phyloP scores from a whole-genome alignment of 2,113 vertebrate species.

The Rafetus swinhoei region DNA sequence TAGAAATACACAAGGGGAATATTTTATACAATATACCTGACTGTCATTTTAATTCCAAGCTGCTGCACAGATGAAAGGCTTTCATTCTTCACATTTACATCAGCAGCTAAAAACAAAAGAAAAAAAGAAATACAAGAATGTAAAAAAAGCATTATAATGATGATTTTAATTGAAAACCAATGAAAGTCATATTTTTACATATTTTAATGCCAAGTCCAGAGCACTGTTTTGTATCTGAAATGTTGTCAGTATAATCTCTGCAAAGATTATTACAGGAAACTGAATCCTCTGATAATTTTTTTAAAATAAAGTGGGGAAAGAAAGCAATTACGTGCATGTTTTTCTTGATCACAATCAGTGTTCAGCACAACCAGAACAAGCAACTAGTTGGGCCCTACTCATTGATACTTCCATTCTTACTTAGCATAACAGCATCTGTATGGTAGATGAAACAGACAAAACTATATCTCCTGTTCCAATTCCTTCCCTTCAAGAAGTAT shows the following conservation, averaged over 20 bases:
- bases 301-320: conserved; percentile 4
- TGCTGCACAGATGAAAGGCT: conserved; percentile 81
- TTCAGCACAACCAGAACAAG: background rate
- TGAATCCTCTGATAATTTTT: background rate
- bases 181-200: conserved; percentile 55
- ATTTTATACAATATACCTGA: conserved; percentile 79
- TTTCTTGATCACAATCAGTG: background rate
- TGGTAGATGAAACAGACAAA: background rate
- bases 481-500: background rate
- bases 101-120: conserved; percentile 70
- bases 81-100: conserved; percentile 72
- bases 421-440: background rate
- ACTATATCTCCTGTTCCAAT: background rate
- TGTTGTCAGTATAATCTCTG: conserved; percentile 25
- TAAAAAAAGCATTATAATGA: conserved; percentile 51
- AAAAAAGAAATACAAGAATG: conserved; percentile 41
- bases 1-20: conserved; percentile 25
- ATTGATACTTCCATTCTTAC: background rate
- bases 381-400: background rate
- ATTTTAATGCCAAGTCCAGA: conserved; percentile 38
- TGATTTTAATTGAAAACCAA: conserved; percentile 56
- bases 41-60: conserved; percentile 82
- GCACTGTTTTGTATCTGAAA: conserved; percentile 38
- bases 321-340: background rate
- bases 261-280: conserved; percentile 23